phyloP scores from a whole-genome alignment of 35 echinoderm and acorn worm species.

The Antedon bifida region DNA sequence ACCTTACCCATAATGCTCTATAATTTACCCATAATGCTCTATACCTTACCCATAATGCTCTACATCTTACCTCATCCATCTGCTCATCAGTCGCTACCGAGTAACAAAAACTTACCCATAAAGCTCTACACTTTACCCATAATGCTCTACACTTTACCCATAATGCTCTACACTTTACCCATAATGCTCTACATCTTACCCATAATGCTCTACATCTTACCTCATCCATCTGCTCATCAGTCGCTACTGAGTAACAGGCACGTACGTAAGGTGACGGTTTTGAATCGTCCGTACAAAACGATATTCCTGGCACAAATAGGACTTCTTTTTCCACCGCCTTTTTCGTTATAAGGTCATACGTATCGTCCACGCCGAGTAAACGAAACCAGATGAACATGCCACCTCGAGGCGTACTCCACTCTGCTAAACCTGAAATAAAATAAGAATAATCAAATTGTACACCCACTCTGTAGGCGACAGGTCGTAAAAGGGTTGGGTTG shows the following conservation, averaged over 20 bases:
- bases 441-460: neutral
- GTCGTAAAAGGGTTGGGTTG: no score
- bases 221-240: constrained; percentile 74
- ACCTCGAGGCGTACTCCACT: constrained; percentile 57
- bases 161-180: no score
- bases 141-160: no score
- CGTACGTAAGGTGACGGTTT: constrained; percentile 41
- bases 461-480: no score
- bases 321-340: constrained; percentile 77
- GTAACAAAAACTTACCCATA: no score
- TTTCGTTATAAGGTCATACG: constrained; percentile 49
- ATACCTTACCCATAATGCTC: no score
- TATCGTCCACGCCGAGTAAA: constrained; percentile 49
- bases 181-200: no score
- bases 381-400: constrained; percentile 66
- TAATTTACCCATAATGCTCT: no score
- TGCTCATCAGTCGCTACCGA: constrained; percentile 60
- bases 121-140: no score
- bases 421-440: constrained; percentile 42
- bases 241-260: constrained; percentile 56
- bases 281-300: constrained; percentile 23
- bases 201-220: constrained; percentile 8
- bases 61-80: no score
- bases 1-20: no score
- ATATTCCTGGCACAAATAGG: constrained; percentile 69